Base-by-base conservation (phyloP, 2,113 vertebrate genomes). In the Heteronetta atricapilla region DNA sequence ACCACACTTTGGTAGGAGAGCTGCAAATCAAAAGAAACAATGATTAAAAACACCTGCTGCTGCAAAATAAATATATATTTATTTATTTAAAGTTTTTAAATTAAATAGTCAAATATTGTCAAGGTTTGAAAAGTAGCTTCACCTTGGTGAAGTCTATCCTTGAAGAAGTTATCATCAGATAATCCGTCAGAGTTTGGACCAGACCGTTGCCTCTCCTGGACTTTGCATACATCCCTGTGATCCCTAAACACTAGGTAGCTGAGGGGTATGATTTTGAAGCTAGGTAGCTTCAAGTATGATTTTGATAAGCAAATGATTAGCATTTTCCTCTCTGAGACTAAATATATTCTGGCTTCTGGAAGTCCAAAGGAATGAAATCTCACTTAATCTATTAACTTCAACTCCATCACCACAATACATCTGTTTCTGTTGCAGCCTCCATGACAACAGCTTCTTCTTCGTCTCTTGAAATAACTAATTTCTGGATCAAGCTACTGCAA, bases 171-270 rank as follows among this genome's bases (percentile, higher is more conserved):
- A 63, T 28, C 40, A 48, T 6, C 0, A 1, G 12, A 21, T 28
- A 76, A 52, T 10, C 20, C 10, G 73, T 34, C 59, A 58, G 60
- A 1, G 0, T 6, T 31, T 23, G 21, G 8, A 14, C 77, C 31
- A 38, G 13, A 11, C 20, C 64, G 67, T 85, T 77, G 52, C 28
- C 44, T 69, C 34, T 87, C 29, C 53, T 55, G 40, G 28, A 34
- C 21, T 59, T 6, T 0, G 0, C 1, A 2, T 31, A 55, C 26
- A 6, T 26, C 68, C 48, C 6, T 0, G 1, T 18, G 38, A 38
- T 60, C 13, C 34, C 28, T 44, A n/a, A 64, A 52, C 14, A 58
- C 11, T 19, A 14, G 17, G 42, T 25, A 52, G 42, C 34, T 56
- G 23, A 91, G 38, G 58, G 9, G 11, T 60, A 55, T 16, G 38